Evolutionary conservation across 2,797 vertebrate genomes (phyloP).

Genomic region (Smutsia temminckii): DNA sequence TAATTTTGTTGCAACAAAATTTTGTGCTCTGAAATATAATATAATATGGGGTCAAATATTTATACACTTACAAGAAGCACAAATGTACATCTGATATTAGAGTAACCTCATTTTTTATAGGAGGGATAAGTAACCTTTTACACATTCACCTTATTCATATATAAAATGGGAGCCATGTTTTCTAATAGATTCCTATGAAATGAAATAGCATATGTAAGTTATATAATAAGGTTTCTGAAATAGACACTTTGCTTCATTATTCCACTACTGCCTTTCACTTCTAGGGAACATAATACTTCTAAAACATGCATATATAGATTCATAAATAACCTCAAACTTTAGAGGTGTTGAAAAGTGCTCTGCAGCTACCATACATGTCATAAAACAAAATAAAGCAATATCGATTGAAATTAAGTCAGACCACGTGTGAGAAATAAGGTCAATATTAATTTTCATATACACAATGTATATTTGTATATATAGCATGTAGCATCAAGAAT

Average conservation of each 20-base stretch:
- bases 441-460: neutral
- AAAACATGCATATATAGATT: too few species aligned
- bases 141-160: neutral
- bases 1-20: neutral
- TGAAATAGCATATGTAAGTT: neutral
- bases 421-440: neutral
- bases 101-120: neutral
- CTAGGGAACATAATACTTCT: neutral
- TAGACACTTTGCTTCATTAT: neutral
- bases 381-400: neutral
- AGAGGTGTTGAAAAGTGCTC: neutral
- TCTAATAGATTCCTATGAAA: neutral
- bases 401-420: neutral
- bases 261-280: neutral
- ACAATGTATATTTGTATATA: neutral
- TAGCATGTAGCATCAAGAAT: neutral
- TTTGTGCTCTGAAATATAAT: neutral
- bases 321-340: neutral
- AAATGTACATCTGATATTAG: neutral
- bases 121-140: neutral
- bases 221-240: neutral
- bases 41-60: neutral
- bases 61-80: neutral
- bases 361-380: neutral
- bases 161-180: neutral